These are phyloP conservation scores for Herminia tarsipennalis DNA, from an alignment of 2,888 invertebrate species.

Conservation along the genomic window DNA sequence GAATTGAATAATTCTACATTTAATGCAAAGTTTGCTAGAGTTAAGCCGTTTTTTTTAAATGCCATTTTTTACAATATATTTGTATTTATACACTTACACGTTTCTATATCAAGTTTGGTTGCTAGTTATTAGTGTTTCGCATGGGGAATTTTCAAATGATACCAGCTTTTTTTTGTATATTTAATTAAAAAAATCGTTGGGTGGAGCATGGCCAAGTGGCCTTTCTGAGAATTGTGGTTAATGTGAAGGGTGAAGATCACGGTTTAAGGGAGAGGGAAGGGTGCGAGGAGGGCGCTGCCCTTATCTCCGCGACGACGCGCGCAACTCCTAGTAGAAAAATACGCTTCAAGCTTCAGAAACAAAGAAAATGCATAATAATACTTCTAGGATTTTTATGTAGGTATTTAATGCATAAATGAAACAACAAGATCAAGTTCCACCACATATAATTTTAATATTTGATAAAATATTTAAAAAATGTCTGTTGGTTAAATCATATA, in stretches of 20 bases:
- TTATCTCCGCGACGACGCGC: slow-evolving; percentile 59
- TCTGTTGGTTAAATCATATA: too few relatives aligned
- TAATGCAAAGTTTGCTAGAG: too few relatives aligned
- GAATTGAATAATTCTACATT: too few relatives aligned
- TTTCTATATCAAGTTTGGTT: too few relatives aligned
- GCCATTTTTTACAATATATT: too few relatives aligned
- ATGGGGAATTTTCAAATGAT: too few relatives aligned
- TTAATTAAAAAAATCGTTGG: slow-evolving; percentile 33
- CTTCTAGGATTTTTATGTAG: slow-evolving; percentile 3
- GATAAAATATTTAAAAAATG: too few relatives aligned
- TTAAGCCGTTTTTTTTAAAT: too few relatives aligned
- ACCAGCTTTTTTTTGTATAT: neutral
- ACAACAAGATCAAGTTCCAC: too few relatives aligned
- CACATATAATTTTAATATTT: neutral
- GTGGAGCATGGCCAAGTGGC: slow-evolving; percentile 36
- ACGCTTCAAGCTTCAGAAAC: slow-evolving; percentile 28
- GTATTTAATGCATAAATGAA: neutral
- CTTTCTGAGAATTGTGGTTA: slow-evolving; percentile 54
- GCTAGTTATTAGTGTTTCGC: too few relatives aligned
- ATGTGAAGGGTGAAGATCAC: slow-evolving; percentile 57
- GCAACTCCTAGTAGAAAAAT: slow-evolving; percentile 47
- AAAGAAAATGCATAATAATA: slow-evolving; percentile 21
- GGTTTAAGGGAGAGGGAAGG: slow-evolving; percentile 40
- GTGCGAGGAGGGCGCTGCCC: slow-evolving; percentile 42
- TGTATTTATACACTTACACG: too few relatives aligned